These are phyloP conservation scores for Polydrusus cervinus DNA, from an alignment of 2,888 invertebrate genomes.

Conservation along the genomic window DNA sequence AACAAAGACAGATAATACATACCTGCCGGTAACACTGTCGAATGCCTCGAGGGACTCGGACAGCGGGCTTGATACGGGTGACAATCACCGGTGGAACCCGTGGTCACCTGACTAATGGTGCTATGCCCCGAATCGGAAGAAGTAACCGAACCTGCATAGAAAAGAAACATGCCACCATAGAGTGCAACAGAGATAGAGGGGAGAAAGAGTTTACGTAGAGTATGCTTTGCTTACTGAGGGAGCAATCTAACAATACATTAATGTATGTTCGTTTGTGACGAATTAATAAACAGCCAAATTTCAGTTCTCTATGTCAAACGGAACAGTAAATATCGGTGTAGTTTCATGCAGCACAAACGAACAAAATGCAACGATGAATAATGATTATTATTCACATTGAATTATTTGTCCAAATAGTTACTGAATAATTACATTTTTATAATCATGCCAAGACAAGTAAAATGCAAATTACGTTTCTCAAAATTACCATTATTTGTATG, in stretches of 20 bases:
- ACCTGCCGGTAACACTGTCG: slow-evolving; percentile 65
- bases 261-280: too few species aligned
- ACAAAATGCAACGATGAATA: too few species aligned
- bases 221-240: background rate
- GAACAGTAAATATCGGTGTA: too few species aligned
- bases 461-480: too few species aligned
- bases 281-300: too few species aligned
- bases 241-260: background rate
- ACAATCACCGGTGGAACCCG: slow-evolving; percentile 71
- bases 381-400: too few species aligned
- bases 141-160: slow-evolving; percentile 84
- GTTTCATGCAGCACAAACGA: too few species aligned
- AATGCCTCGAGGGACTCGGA: slow-evolving; percentile 68
- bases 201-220: slow-evolving; percentile 23
- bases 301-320: too few species aligned
- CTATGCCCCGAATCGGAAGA: slow-evolving; percentile 94
- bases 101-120: slow-evolving; percentile 79
- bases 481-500: too few species aligned
- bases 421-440: too few species aligned
- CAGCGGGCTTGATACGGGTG: slow-evolving; percentile 67
- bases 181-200: slow-evolving; percentile 45
- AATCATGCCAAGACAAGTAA: too few species aligned
- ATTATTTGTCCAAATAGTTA: too few species aligned
- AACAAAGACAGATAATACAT: slow-evolving; percentile 34
- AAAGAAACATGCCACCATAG: slow-evolving; percentile 62